Evolutionary conservation across 1,140 invertebrate species (phyloP).

Genomic region (Capitella teleta): DNA sequence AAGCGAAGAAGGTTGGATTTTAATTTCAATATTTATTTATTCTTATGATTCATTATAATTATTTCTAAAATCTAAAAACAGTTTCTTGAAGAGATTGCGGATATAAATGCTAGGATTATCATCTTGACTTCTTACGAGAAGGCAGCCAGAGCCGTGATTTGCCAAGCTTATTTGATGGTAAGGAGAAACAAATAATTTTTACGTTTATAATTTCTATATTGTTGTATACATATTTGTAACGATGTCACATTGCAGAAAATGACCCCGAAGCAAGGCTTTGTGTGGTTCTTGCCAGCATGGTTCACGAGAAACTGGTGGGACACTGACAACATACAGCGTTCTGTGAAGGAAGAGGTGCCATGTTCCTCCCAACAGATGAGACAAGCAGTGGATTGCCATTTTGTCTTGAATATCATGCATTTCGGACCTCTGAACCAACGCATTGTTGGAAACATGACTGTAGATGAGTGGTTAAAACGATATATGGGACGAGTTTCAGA

Average conservation of each 20-base stretch:
- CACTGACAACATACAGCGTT: constrained; percentile 50
- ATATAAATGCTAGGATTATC: constrained; percentile 56
- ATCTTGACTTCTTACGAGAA: constrained; percentile 65
- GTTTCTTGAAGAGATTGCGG: constrained; percentile 59
- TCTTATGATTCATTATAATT: not conserved
- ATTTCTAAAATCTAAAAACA: constrained; percentile 21
- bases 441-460: constrained; percentile 29
- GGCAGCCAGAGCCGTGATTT: constrained; percentile 58
- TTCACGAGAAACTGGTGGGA: constrained; percentile 56
- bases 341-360: constrained; percentile 36
- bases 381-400: constrained; percentile 60
- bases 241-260: constrained; percentile 40
- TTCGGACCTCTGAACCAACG: constrained; percentile 36
- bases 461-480: constrained; percentile 36
- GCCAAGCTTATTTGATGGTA: constrained; percentile 59
- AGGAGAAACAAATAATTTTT: no score
- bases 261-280: constrained; percentile 57
- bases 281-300: constrained; percentile 74
- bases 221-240: not conserved
- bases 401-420: constrained; percentile 58
- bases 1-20: constrained; percentile 9
- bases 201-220: no score
- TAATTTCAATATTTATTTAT: not conserved
- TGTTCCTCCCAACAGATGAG: constrained; percentile 56
- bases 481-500: constrained; percentile 31